These are phyloP conservation scores for Syrrhaptes paradoxus DNA, from an alignment of 2,113 vertebrate genomes.

Conservation along the genomic window DNA sequence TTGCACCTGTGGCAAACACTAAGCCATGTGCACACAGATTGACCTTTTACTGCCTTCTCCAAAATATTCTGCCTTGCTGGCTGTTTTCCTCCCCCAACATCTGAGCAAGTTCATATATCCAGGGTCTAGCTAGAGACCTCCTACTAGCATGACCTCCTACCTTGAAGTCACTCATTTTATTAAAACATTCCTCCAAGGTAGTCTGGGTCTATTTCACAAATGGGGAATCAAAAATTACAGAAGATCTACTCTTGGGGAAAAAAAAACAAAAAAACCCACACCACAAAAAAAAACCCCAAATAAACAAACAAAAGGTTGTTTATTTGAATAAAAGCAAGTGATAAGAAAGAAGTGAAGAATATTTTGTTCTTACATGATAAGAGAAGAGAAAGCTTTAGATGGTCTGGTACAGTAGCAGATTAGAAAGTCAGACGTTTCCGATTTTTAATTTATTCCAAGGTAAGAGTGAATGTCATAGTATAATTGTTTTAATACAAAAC, in stretches of 20 bases:
- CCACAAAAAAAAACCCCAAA: no score
- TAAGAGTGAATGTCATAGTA: not conserved
- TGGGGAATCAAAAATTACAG: not conserved
- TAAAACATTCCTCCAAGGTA: slow-evolving; percentile 23
- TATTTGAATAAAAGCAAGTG: not conserved
- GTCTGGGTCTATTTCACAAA: not conserved
- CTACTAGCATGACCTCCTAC: slow-evolving; percentile 57
- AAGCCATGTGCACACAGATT: not conserved
- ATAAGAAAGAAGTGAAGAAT: not conserved
- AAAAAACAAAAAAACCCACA: not conserved
- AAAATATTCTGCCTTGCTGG: not conserved
- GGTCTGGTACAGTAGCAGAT: not conserved
- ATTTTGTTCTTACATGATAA: not conserved
- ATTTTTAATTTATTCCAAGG: not conserved
- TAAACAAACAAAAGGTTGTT: not conserved
- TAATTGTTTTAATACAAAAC: not conserved
- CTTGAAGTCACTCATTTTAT: slow-evolving; percentile 27
- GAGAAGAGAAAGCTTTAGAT: not conserved
- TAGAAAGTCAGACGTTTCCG: not conserved
- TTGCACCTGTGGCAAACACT: slow-evolving; percentile 5
- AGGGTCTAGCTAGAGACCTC: slow-evolving; percentile 5
- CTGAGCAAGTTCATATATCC: not conserved
- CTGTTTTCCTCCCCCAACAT: not conserved
- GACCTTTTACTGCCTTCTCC: slow-evolving; percentile 26
- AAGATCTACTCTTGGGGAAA: not conserved